Conservation (phyloP, 2,888 invertebrate species). For the Branchinecta sandiegonensis region DNA sequence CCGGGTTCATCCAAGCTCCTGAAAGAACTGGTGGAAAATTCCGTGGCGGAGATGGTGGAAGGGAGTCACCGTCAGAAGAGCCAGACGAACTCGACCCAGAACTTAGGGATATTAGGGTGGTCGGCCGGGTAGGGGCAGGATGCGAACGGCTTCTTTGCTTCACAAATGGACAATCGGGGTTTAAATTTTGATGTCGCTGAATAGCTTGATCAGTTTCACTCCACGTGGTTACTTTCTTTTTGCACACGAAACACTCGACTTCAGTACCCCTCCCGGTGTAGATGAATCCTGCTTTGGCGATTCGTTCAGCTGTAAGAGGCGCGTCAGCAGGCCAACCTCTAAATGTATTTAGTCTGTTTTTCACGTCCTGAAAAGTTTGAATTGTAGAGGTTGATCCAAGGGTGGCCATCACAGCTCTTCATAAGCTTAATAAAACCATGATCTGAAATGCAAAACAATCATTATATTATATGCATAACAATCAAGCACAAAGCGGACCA, state of each 20-base stretch:
- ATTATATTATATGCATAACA: no score
- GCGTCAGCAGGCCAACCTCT: slow-evolving; percentile 55
- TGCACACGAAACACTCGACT: slow-evolving; percentile 63
- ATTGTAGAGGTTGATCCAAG: no score
- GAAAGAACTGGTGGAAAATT: slow-evolving; percentile 15
- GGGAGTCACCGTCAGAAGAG: not conserved
- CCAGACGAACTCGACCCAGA: not conserved
- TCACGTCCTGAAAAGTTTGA: not conserved
- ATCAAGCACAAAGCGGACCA: no score
- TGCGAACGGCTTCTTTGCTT: slow-evolving; percentile 45
- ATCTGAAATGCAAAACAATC: no score
- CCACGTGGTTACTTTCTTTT: slow-evolving; percentile 55
- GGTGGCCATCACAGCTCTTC: no score
- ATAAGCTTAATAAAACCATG: no score
- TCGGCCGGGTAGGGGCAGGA: slow-evolving; percentile 30
- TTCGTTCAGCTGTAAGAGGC: slow-evolving; percentile 46
- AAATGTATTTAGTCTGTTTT: slow-evolving; percentile 53
- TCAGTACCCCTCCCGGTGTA: slow-evolving; percentile 51
- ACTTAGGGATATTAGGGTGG: not conserved
- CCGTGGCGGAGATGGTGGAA: slow-evolving; percentile 7
- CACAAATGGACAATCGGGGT: slow-evolving; percentile 56
- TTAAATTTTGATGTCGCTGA: slow-evolving; percentile 48
- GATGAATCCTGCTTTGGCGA: slow-evolving; percentile 64
- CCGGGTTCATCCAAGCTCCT: not conserved
- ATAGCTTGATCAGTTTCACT: slow-evolving; percentile 59